Evolutionary conservation across 2,113 vertebrate genomes (phyloP).

Genomic region (Dasyprocta punctata): DNA sequence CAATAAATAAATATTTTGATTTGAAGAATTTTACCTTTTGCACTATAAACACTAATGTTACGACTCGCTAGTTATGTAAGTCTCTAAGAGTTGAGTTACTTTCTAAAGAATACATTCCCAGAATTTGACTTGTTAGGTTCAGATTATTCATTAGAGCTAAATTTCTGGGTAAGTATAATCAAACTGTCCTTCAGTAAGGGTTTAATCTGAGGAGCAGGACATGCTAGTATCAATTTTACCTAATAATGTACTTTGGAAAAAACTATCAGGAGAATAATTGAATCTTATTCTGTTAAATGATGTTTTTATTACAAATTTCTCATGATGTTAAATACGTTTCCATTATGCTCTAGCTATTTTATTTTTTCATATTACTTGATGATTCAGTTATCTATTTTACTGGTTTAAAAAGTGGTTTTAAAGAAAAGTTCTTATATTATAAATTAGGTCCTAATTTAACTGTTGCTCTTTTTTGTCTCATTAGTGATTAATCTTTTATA

Average conservation of each 20-base stretch:
- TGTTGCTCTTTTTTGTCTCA: background rate
- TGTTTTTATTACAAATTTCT: background rate
- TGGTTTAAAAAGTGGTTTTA: background rate
- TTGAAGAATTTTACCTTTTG: background rate
- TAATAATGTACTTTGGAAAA: background rate
- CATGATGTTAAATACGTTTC: background rate
- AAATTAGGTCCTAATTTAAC: background rate
- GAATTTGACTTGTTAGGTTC: slow-evolving; percentile 28
- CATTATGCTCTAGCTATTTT: background rate
- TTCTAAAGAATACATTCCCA: background rate
- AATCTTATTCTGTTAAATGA: background rate
- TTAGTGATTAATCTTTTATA: background rate
- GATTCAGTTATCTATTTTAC: background rate
- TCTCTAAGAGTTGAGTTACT: slow-evolving; percentile 16
- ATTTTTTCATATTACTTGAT: background rate
- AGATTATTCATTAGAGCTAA: background rate
- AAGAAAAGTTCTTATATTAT: background rate
- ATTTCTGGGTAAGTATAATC: background rate
- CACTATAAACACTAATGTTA: background rate
- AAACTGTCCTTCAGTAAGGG: background rate
- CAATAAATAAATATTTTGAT: background rate
- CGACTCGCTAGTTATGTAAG: background rate
- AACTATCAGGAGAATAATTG: slow-evolving; percentile 19
- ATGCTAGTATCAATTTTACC: background rate
- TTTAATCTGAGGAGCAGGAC: background rate